phyloP scores from a whole-genome alignment of 2,113 vertebrate species.

The Aphyosemion australe region DNA sequence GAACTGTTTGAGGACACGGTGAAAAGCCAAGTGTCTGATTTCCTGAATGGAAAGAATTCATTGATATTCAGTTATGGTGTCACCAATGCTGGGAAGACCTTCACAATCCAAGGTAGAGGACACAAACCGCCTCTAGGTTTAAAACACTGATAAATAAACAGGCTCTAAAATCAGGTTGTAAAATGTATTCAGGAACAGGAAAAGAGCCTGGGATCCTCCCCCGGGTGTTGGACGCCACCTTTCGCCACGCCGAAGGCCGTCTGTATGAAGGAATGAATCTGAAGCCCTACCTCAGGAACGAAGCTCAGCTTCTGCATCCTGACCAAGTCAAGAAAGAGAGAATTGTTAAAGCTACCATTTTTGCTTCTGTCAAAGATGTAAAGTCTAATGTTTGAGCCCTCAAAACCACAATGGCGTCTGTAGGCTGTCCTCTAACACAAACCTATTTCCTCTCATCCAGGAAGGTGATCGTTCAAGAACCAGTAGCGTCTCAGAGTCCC shows the following conservation, averaged over 20 bases:
- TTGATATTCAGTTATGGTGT: slow-evolving; percentile 91
- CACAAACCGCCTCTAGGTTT: too few species aligned
- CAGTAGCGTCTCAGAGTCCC: slow-evolving; percentile 10
- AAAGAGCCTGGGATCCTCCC: slow-evolving; percentile 87
- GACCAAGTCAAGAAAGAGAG: slow-evolving; percentile 84
- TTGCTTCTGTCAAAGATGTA: slow-evolving; percentile 85
- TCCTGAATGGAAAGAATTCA: slow-evolving; percentile 82
- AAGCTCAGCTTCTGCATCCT: slow-evolving; percentile 79
- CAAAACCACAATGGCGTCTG: background rate
- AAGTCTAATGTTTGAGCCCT: background rate
- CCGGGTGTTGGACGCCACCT: slow-evolving; percentile 82
- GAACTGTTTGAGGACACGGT: slow-evolving; percentile 85
- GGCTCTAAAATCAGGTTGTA: background rate
- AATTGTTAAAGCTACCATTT: slow-evolving; percentile 75
- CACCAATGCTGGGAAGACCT: slow-evolving; percentile 91
- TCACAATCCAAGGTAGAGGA: slow-evolving; percentile 87
- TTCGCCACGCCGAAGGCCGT: slow-evolving; percentile 75
- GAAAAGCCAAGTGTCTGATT: slow-evolving; percentile 78
- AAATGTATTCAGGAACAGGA: slow-evolving; percentile 73
- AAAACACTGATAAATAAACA: accelerated
- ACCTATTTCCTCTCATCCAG: slow-evolving; percentile 21
- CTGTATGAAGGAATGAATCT: slow-evolving; percentile 85
- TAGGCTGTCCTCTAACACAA: background rate
- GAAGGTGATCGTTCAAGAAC: slow-evolving; percentile 40
- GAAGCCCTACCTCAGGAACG: slow-evolving; percentile 83